Base-by-base conservation (phyloP, 2,797 vertebrate species). In the Prunella strophiata region DNA sequence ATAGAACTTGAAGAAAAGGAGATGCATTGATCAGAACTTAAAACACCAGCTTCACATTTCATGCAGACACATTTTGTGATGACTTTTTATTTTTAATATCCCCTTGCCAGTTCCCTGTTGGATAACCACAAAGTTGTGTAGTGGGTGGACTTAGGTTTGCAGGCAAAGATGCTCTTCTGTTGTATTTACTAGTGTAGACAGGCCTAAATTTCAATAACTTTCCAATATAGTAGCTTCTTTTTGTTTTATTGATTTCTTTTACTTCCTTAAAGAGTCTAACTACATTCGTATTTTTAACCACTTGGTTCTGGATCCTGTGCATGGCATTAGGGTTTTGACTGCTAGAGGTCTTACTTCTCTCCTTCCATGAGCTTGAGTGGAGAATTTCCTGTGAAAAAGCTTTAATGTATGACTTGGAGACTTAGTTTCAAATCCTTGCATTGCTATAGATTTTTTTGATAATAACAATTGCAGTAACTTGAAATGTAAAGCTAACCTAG, bases 1-100 rank as follows among this genome's bases (percentile, higher is more conserved):
- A 85, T 70, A 92, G 80, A 70, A 40, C n/a, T 81, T 83, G 36
- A 89, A 78, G 58, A 73, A 92, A 91, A 87, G 42, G 73, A 88
- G 89, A 85, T 65, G 25, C 34, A 54, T 93, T 94, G 85, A 76
- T 76, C 17, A 18, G 62, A 77, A 55, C 52, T 66, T 86, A 66
- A 78, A 93, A 81, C 67, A 40, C 36, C 79, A 75, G 12, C 66
- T 88, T 89, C n/a, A 36, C 20, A 91, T 95, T 67, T 18, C 85
- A 26, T 83, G 32, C 36, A 82, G 67, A 55, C 36, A 36, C 36
- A 36, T 36, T 36, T 68, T 48, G 10, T 45, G 30, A 71, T 62
- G 17, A 21, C 40, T 73, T 92, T 76, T 71, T 59, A 59, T 66
- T 85, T 82, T 71, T 45, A 67, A 50, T 80, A 85, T 63, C 38